A percentile compares a stretch with the other conserved stretches of the same genome.
These are phyloP conservation scores for Phyllotis vaccarum DNA, from an alignment of 2,797 vertebrate genomes.

Conservation along the genomic window DNA sequence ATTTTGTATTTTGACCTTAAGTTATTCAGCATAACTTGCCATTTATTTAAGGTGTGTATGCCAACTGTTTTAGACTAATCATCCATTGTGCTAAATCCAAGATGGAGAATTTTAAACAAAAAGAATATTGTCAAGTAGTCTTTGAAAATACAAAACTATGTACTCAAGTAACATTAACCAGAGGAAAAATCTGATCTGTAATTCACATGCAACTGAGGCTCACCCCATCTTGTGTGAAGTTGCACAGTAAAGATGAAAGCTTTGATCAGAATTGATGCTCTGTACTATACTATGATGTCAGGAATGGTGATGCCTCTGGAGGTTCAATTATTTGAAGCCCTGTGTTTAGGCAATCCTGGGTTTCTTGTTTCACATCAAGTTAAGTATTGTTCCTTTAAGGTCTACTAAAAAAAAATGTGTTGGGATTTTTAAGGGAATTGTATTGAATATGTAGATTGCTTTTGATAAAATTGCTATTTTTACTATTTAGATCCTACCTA, in stretches of 20 bases:
- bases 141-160: not conserved
- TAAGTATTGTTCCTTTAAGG: no score
- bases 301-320: no score
- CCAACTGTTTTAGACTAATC: not conserved
- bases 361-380: no score
- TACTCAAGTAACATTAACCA: not conserved
- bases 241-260: not conserved
- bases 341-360: no score
- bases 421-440: no score
- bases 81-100: not conserved
- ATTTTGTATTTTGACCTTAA: not conserved
- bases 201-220: not conserved
- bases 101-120: not conserved
- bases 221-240: not conserved
- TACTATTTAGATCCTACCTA: no score
- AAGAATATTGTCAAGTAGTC: not conserved
- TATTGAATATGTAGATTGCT: no score
- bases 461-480: no score
- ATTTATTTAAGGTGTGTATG: not conserved
- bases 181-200: not conserved
- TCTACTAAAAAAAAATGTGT: no score
- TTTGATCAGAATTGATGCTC: not conserved
- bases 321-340: no score
- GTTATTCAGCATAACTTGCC: not conserved
- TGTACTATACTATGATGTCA: no score